These are phyloP conservation scores for Sphaerophoria rueppellii DNA, from an alignment of 2,888 invertebrate species.

Conservation along the genomic window DNA sequence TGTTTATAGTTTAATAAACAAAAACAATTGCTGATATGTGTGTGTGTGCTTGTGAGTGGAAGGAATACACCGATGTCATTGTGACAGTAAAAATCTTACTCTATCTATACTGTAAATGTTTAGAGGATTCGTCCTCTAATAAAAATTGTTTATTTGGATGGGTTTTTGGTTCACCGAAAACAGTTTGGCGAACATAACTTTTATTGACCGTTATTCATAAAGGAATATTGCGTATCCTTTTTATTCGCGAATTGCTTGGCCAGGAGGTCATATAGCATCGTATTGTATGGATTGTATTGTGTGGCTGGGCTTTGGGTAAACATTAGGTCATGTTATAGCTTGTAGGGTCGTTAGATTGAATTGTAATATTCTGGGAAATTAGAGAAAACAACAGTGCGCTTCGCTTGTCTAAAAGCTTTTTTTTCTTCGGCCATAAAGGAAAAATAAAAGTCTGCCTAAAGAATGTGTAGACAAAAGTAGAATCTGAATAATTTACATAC, in stretches of 20 bases:
- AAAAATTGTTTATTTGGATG: slow-evolving; percentile 60
- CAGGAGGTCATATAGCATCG: neutral
- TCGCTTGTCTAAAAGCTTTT: too few relatives aligned
- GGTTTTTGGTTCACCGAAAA: slow-evolving; percentile 70
- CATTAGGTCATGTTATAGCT: slow-evolving; percentile 45
- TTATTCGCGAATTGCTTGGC: slow-evolving; percentile 27
- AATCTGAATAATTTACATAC: too few relatives aligned
- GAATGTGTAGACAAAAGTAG: too few relatives aligned
- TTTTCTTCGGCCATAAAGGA: too few relatives aligned
- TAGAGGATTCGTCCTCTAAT: neutral
- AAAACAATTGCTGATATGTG: neutral
- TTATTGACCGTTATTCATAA: slow-evolving; percentile 70
- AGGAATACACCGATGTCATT: slow-evolving; percentile 13
- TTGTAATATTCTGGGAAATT: too few relatives aligned
- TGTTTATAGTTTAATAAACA: neutral
- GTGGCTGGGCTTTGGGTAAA: slow-evolving; percentile 55
- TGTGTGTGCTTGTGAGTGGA: neutral
- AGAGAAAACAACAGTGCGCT: too few relatives aligned
- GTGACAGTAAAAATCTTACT: slow-evolving; percentile 48
- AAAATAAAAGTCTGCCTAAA: too few relatives aligned
- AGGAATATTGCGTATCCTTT: slow-evolving; percentile 31
- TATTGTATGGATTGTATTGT: slow-evolving; percentile 29
- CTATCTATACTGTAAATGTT: slow-evolving; percentile 14
- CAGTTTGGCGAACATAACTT: slow-evolving; percentile 64
- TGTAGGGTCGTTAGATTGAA: too few relatives aligned